These are phyloP conservation scores for Enoplosus armatus DNA, from an alignment of 2,797 vertebrate species.

Conservation along the genomic window DNA sequence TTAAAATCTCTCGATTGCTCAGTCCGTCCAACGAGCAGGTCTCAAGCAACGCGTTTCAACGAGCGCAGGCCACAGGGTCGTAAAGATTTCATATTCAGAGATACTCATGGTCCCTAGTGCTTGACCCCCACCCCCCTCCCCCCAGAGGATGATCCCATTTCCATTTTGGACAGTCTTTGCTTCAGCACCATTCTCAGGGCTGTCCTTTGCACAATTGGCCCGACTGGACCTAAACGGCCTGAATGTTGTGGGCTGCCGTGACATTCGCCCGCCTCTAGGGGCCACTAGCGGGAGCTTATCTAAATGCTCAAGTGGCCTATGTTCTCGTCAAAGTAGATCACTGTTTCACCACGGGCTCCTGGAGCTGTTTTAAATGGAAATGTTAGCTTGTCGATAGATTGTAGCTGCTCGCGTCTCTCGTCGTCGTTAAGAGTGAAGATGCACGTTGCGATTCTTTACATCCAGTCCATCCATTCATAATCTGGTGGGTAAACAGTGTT, in stretches of 20 bases:
- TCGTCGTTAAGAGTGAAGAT: conserved; percentile 32
- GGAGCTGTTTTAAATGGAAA: conserved; percentile 14
- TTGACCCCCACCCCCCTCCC: no score
- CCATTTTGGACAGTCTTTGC: no score
- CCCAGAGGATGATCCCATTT: no score
- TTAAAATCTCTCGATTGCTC: not conserved
- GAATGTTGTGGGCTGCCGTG: no score
- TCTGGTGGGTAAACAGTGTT: conserved; percentile 71
- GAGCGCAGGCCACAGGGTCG: not conserved
- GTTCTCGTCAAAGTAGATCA: not conserved
- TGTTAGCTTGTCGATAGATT: not conserved
- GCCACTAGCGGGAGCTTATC: no score
- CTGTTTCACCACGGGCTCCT: not conserved
- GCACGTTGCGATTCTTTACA: conserved; percentile 29
- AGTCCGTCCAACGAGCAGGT: not conserved
- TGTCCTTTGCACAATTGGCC: no score
- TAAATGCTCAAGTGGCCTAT: not conserved
- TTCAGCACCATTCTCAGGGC: no score
- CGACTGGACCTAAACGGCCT: no score
- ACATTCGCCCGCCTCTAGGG: no score
- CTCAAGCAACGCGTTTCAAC: not conserved
- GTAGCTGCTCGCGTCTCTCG: conserved; percentile 23
- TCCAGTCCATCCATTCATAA: no score
- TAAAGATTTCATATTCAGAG: not conserved
- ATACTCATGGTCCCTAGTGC: not conserved